Conservation (phyloP, 2,797 vertebrate species). For the Rhinogobio ventralis region DNA sequence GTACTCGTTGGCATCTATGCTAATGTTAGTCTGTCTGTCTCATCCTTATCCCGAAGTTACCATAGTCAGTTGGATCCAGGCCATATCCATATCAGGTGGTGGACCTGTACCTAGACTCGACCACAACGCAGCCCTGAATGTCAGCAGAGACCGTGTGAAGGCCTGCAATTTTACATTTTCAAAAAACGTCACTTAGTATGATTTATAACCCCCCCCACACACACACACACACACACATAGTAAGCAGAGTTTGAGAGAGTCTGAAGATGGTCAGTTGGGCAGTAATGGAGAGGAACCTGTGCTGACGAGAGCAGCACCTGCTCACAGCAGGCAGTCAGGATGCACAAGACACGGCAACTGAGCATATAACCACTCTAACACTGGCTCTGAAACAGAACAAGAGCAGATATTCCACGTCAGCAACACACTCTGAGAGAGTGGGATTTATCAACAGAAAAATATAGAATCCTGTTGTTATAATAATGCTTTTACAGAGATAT, state of each 20-base stretch:
- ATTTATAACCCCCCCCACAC: background rate
- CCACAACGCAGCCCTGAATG: too few species aligned
- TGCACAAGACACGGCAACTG: slow-evolving; percentile 16
- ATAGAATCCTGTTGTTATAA: background rate
- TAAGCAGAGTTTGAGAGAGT: background rate
- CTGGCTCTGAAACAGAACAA: background rate
- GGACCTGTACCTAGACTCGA: too few species aligned
- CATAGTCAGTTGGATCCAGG: too few species aligned
- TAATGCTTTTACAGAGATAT: background rate
- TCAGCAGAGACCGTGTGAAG: too few species aligned
- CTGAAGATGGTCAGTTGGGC: slow-evolving; percentile 27
- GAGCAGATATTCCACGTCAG: background rate
- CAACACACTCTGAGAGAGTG: background rate
- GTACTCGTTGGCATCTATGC: too few species aligned
- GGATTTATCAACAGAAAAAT: too few species aligned
- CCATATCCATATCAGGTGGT: too few species aligned
- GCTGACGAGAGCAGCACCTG: slow-evolving; percentile 57
- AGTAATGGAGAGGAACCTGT: slow-evolving; percentile 53
- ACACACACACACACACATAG: slow-evolving; percentile 13
- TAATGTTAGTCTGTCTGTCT: too few species aligned
- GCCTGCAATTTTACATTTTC: too few species aligned
- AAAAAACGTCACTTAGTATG: too few species aligned
- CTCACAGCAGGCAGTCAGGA: slow-evolving; percentile 44
- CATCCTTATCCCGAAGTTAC: too few species aligned
- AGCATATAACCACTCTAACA: background rate